Evolutionary conservation across 92 coral and sea anemone species (phyloP), one percentile per base, ranked within the genome.

Genomic region (Palythoa grandis): DNA sequence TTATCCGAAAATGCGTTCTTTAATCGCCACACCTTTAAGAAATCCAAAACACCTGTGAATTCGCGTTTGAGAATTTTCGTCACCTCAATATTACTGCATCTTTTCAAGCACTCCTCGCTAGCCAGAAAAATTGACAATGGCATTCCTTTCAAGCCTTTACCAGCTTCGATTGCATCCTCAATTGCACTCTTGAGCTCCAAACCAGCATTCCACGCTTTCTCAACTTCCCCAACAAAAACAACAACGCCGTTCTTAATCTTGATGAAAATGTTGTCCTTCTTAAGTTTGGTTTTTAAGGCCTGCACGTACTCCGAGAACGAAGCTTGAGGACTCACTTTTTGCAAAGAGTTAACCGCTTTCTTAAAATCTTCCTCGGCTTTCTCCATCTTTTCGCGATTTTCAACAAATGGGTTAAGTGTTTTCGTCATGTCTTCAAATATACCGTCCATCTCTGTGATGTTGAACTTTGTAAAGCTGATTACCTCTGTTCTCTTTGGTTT

Each of bases 231-330:
- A 63, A 82, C 91, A 52, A 94, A 72, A 9, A 77, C 67, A 54
- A 90, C 77, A 11, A 89, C 95, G 19, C 98, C 98, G 54, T 92
- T 90, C 60, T 94, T 94, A 24, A 94, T 88, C 92, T 94, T 94
- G 83, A 94, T 92, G 61, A 87, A 88, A 15, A 94, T 94, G 14
- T 91, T 86, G 25, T 90, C 93, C 25, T 87, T 83, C 86, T 87
- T 92, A 39, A 94, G 88, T 63, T 71, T 90, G 4, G 90, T 87
- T 69, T 88, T 94, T 24, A 94, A 88, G 5, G 92, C 89, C 11
- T 69, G 77, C 63, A 90, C 82, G 52, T 94, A 94, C 47, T 94
- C 98, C 11, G 88, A 72, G 82, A 94, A 90, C 72, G 85, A 82
- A 56, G 92, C 93, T 48, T 77, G 82, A 7, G 93, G 95, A 25